Evolutionary conservation across 1,140 invertebrate species (phyloP).

Genomic region (Zelostemma sp.): DNA sequence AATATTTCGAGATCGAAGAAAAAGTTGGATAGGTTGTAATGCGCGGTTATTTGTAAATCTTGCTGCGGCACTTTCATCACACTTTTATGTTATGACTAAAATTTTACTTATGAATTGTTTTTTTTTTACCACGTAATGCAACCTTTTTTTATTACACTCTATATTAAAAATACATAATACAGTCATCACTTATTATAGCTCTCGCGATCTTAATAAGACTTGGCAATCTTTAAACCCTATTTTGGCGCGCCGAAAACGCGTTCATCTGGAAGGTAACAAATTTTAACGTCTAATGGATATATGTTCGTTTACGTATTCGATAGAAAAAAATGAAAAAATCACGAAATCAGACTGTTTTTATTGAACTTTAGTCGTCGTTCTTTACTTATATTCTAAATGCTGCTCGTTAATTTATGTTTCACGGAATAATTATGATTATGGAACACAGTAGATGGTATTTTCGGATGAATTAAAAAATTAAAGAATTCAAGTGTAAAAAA

Average conservation of each 20-base stretch:
- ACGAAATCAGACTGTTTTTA: too few species aligned
- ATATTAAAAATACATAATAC: conserved; percentile 52
- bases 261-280: conserved; percentile 1
- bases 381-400: background rate
- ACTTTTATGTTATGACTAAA: conserved; percentile 55
- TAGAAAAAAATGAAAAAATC: too few species aligned
- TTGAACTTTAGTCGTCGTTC: background rate
- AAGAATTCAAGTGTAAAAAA: background rate
- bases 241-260: conserved; percentile 4
- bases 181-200: conserved; percentile 46
- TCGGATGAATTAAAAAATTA: too few species aligned
- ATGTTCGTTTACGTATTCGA: background rate
- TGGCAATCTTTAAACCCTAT: conserved; percentile 55
- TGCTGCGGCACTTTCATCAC: conserved; percentile 52
- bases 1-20: conserved; percentile 20
- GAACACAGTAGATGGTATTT: too few species aligned
- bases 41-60: conserved; percentile 53
- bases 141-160: conserved; percentile 40
- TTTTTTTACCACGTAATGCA: conserved; percentile 15
- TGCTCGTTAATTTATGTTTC: background rate
- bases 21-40: conserved; percentile 9
- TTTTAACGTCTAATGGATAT: background rate
- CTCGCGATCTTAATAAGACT: conserved; percentile 46
- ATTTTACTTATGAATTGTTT: conserved; percentile 50
- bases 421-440: too few species aligned